A percentile compares a stretch with the other conserved stretches of the same genome.
Evolutionary conservation across 2,888 invertebrate genomes (phyloP).

Genomic region (Lagria hirta): DNA sequence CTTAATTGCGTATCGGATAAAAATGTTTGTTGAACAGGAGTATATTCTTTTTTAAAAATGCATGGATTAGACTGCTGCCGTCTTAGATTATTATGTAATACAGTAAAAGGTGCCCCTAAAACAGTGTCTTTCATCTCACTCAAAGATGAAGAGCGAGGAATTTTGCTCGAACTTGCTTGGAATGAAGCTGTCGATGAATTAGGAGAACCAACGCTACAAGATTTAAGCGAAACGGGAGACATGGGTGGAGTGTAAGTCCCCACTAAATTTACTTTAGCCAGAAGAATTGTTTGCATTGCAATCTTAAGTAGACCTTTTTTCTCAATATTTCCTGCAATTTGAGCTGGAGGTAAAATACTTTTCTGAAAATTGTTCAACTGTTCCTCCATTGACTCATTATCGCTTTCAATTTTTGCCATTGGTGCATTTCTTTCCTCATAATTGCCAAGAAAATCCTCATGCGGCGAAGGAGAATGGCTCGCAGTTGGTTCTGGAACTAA

Average conservation of each 20-base stretch:
- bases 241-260: constrained; percentile 44
- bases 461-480: too few relatives aligned
- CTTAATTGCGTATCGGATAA: constrained; percentile 39
- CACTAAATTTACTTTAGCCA: constrained; percentile 47
- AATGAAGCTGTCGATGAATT: constrained; percentile 16
- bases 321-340: constrained; percentile 33
- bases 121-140: constrained; percentile 59
- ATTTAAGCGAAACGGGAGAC: constrained; percentile 34
- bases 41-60: constrained; percentile 17
- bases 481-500: too few relatives aligned
- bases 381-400: constrained; percentile 11
- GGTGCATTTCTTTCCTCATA: constrained; percentile 13
- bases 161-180: constrained; percentile 20
- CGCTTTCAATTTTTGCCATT: constrained; percentile 11
- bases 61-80: constrained; percentile 33
- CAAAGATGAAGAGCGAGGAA: constrained; percentile 49
- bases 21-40: constrained; percentile 24
- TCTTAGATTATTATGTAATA: constrained; percentile 39
- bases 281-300: constrained; percentile 49
- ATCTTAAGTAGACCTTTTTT: constrained; percentile 44
- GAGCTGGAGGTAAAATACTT: constrained; percentile 35
- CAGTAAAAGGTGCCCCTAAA: constrained; percentile 59
- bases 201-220: constrained; percentile 16
- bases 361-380: constrained; percentile 2
- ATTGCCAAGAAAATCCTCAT: constrained; percentile 7